Percentiles rank a stretch among this genome's conserved stretches.
phyloP scores from a whole-genome alignment of 1,140 invertebrate genomes.

The Trialeurodes vaporariorum region DNA sequence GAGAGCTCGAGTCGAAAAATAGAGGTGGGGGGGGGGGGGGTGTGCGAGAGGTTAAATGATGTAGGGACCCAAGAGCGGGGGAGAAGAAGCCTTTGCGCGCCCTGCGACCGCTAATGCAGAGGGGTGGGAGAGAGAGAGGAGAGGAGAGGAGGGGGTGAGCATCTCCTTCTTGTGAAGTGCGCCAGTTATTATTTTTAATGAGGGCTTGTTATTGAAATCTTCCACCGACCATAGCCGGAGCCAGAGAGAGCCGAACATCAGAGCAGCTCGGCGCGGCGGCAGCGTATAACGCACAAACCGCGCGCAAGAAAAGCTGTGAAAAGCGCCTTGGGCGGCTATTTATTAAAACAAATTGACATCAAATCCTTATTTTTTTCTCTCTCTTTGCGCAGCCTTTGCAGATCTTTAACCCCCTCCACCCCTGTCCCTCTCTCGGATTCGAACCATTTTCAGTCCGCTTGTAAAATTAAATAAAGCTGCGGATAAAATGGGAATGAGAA shows the following conservation, averaged over 20 bases:
- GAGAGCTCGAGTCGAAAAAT: too few species aligned
- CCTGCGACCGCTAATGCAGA: too few species aligned
- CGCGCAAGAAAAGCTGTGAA: not conserved
- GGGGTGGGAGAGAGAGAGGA: too few species aligned
- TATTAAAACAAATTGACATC: not conserved
- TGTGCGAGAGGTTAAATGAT: too few species aligned
- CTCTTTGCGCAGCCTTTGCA: too few species aligned
- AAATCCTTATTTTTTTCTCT: not conserved
- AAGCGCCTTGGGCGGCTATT: not conserved
- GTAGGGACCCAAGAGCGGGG: too few species aligned
- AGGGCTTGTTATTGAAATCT: not conserved
- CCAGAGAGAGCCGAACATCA: not conserved
- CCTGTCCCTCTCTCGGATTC: not conserved
- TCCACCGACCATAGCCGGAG: not conserved
- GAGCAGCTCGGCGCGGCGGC: not conserved
- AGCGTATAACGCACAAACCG: too few species aligned
- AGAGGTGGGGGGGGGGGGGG: too few species aligned
- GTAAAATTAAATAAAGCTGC: not conserved
- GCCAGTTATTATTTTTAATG: constrained; percentile 1
- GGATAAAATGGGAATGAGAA: not conserved
- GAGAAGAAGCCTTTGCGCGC: too few species aligned
- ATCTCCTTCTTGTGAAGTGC: not conserved
- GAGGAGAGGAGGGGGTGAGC: too few species aligned
- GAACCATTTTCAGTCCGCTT: not conserved
- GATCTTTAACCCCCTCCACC: not conserved